Conservation (phyloP, 2,888 invertebrate species). For the Meghimatium bilineatum region DNA sequence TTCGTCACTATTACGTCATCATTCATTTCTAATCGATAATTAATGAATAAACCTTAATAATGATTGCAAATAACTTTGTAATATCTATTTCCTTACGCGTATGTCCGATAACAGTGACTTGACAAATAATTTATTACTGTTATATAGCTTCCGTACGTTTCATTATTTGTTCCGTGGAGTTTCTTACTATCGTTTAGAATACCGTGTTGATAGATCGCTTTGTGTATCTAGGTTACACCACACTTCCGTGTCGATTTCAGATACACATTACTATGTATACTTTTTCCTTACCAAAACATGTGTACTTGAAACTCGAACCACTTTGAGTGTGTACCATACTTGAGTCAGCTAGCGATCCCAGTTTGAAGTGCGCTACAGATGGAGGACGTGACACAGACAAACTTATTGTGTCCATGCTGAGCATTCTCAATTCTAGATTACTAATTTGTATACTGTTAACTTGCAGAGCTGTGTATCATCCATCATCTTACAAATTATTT, state of each 20-base stretch:
- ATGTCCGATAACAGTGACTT: neutral
- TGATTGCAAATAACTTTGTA: neutral
- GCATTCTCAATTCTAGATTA: neutral
- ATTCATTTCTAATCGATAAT: neutral
- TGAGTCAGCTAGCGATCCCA: neutral
- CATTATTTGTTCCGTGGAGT: neutral
- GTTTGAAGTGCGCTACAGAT: neutral
- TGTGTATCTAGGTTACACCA: neutral
- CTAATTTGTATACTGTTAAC: neutral
- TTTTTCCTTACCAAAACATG: neutral
- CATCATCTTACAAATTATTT: too few species aligned
- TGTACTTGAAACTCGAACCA: neutral
- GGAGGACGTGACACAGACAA: neutral
- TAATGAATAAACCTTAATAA: neutral
- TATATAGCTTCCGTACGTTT: neutral
- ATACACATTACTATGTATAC: neutral
- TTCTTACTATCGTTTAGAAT: neutral
- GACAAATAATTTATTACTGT: neutral
- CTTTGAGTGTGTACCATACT: constrained; percentile 2
- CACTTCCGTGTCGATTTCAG: neutral
- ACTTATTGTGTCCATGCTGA: neutral
- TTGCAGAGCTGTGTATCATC: too few species aligned
- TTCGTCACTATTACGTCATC: neutral
- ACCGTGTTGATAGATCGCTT: neutral
- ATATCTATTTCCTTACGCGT: neutral